These are phyloP conservation scores for Tupiocoris notatus DNA, from an alignment of 2,888 invertebrate genomes.

Conservation along the genomic window DNA sequence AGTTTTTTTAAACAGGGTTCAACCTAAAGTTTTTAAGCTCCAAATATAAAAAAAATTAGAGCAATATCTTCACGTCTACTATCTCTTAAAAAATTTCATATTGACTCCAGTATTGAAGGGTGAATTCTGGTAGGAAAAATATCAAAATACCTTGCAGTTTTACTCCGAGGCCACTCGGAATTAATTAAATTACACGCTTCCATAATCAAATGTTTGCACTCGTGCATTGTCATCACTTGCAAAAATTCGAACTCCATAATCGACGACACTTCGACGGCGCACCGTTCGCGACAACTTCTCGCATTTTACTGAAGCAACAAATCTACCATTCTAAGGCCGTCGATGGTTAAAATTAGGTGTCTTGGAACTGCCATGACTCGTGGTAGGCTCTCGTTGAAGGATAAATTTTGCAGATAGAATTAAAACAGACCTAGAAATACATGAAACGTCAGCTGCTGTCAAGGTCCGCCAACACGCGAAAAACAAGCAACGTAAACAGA, in stretches of 20 bases:
- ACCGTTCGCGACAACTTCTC: slow-evolving; percentile 13
- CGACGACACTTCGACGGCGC: background rate
- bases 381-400: slow-evolving; percentile 24
- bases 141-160: slow-evolving; percentile 45
- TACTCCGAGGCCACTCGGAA: slow-evolving; percentile 47
- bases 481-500: background rate
- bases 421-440: slow-evolving; percentile 18
- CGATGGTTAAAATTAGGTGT: slow-evolving; percentile 19
- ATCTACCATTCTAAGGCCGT: slow-evolving; percentile 29
- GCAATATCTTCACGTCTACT: too few relatives aligned
- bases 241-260: slow-evolving; percentile 39
- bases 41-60: background rate
- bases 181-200: slow-evolving; percentile 47
- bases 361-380: slow-evolving; percentile 22
- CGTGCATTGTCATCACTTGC: slow-evolving; percentile 46
- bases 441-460: slow-evolving; percentile 40
- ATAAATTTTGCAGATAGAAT: slow-evolving; percentile 28
- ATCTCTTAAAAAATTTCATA: background rate
- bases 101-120: too few relatives aligned
- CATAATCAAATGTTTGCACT: slow-evolving; percentile 41
- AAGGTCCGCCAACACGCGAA: slow-evolving; percentile 27
- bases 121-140: too few relatives aligned
- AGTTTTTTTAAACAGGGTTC: too few relatives aligned
- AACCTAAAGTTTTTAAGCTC: too few relatives aligned
- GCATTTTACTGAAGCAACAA: slow-evolving; percentile 31